Evolutionary conservation across 2,797 vertebrate genomes (phyloP).

Genomic region (Sebastolobus altivelis): DNA sequence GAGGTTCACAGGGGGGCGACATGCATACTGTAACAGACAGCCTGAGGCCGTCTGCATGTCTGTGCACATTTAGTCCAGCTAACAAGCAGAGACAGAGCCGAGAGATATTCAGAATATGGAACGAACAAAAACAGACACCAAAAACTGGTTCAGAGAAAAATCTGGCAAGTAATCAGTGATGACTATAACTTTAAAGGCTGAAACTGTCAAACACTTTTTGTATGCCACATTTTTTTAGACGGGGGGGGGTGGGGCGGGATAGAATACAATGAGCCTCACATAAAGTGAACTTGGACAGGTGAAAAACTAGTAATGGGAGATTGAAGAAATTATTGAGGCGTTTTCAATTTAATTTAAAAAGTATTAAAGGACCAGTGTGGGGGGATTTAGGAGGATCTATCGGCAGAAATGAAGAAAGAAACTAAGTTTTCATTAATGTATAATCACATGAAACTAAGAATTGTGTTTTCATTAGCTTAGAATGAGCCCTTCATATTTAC

Average conservation of each 20-base stretch:
- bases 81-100: slow-evolving; percentile 45
- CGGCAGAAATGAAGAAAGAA: too few species aligned
- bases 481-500: too few species aligned
- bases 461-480: too few species aligned
- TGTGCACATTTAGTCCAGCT: slow-evolving; percentile 46
- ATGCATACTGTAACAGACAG: slow-evolving; percentile 14
- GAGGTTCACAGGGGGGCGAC: slow-evolving; percentile 24
- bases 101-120: background rate
- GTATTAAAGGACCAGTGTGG: background rate
- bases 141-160: slow-evolving; percentile 29
- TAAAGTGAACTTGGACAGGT: background rate
- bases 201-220: background rate
- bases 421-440: too few species aligned
- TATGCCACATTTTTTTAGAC: background rate
- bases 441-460: too few species aligned
- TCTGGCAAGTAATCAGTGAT: slow-evolving; percentile 1
- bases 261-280: background rate
- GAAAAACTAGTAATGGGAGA: background rate
- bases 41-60: slow-evolving; percentile 53
- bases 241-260: rapidly evolving
- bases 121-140: background rate
- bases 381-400: background rate
- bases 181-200: background rate
- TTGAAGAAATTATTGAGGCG: background rate
- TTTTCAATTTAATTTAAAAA: background rate